A percentile compares a stretch with the other conserved stretches of the same genome.
Conservation (phyloP, 2,797 vertebrate genomes). For the Gallinago stenura region DNA sequence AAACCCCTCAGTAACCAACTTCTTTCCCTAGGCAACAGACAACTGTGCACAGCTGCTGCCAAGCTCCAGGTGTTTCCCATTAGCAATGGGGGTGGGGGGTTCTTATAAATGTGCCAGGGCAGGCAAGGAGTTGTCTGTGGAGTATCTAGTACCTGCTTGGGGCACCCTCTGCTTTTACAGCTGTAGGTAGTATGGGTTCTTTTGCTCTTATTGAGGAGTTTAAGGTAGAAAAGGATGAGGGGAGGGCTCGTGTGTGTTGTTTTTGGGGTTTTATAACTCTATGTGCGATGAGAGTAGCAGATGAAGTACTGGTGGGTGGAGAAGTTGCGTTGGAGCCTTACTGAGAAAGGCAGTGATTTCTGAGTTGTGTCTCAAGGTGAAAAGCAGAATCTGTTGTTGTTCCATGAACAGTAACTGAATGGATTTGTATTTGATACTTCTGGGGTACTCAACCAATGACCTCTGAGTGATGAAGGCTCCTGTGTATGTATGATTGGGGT, state of each 20-base stretch:
- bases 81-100: neutral
- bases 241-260: neutral
- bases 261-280: neutral
- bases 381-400: neutral
- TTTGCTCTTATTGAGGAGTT: neutral
- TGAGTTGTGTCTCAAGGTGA: neutral
- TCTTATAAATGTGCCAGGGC: slow-evolving; percentile 15
- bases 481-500: neutral
- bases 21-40: neutral
- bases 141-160: neutral
- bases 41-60: slow-evolving; percentile 14
- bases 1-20: neutral
- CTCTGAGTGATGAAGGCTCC: neutral
- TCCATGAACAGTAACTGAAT: accelerated
- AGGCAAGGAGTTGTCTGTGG: neutral
- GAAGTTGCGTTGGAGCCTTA: neutral
- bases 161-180: neutral
- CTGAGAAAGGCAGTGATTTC: neutral
- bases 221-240: neutral
- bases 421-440: neutral
- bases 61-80: neutral
- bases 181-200: neutral
- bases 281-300: neutral
- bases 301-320: neutral
- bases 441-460: accelerated